Conservation (phyloP, 2,888 invertebrate species). For the Diaperis boleti region DNA sequence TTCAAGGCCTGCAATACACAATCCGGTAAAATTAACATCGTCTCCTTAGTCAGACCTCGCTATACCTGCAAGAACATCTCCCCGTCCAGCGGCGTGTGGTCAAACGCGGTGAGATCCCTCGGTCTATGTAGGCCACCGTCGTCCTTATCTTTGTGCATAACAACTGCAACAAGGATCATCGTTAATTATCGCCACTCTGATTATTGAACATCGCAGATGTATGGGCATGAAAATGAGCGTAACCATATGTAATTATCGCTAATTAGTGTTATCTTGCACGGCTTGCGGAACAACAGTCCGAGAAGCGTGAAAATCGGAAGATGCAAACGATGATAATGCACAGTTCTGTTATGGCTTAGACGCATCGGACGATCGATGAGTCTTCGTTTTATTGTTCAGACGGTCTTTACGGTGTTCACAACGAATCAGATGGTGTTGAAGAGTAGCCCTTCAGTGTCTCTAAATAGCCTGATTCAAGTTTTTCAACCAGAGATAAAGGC, state of each 20-base stretch:
- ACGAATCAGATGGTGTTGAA: too few species aligned
- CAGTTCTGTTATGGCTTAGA: too few species aligned
- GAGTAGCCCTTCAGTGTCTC: too few species aligned
- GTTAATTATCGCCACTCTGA: constrained; percentile 30
- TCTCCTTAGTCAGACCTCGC: too few species aligned
- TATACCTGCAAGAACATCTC: constrained; percentile 95
- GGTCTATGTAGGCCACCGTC: constrained; percentile 79
- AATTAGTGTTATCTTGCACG: constrained; percentile 43
- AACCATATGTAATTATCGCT: constrained; percentile 43
- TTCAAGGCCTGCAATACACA: constrained; percentile 86
- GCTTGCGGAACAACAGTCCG: constrained; percentile 38
- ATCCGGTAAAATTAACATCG: constrained; percentile 44
- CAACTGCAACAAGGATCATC: constrained; percentile 77
- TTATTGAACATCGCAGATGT: constrained; percentile 19
- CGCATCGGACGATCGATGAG: too few species aligned
- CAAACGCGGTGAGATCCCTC: constrained; percentile 86
- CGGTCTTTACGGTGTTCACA: too few species aligned
- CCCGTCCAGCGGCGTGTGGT: constrained; percentile 91
- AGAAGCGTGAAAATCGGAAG: constrained; percentile 43
- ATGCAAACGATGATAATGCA: too few species aligned
- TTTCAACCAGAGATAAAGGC: too few species aligned
- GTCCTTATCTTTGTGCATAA: constrained; percentile 95
- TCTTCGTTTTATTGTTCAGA: too few species aligned
- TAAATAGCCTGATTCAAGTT: too few species aligned
- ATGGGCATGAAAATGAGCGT: constrained; percentile 39